Base-by-base conservation (phyloP, 2,113 vertebrate genomes). In the Archilochus colubris region DNA sequence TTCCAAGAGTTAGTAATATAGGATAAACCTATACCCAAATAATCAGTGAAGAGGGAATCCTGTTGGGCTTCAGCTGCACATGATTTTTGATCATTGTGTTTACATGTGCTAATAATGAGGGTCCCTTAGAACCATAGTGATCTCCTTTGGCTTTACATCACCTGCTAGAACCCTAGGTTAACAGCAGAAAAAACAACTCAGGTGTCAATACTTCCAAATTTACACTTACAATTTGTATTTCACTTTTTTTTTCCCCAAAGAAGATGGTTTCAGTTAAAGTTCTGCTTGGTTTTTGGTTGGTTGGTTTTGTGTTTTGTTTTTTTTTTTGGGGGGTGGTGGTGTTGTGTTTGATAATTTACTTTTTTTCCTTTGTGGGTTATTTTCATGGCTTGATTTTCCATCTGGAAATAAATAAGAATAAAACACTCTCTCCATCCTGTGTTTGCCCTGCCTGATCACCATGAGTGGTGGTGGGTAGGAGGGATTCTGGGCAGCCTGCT, bases 401-500 rank as follows among this genome's bases (percentile, higher is more conserved):
- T 82, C 54, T 82, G 57, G 69, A 92, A 94, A 91, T 76, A 92
- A 91, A 74, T 81, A 87, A 93, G 66, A 57, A 82, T 87, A 62
- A 79, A 89, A 48, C 0, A 1, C 48, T 92, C 46, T 76, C 62
- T 77, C 69, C 48, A 15, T 63, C 72, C 93, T 66, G 55, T 91
- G 91, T 89, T 95, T 95, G 86, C 87, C 84, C 89, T 94, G 93
- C 85, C 93, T 94, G 46, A 67, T 95, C 88, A 94, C 78, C 2
- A 1, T 83, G 87, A 95, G 89, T 50, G 91, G 89, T 94, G 89
- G 89, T 18, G 38, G 78, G 93, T 74, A 94, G 94, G 85, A 94
- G 91, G 89, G 72, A 91, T 95, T 95, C 93, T 93, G 93, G 87
- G 89, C 95, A 94, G 93, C 82, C 70, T 89, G 75, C 94, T 96